Conservation (phyloP, 2,113 vertebrate species). For the Oxyura jamaicensis region DNA sequence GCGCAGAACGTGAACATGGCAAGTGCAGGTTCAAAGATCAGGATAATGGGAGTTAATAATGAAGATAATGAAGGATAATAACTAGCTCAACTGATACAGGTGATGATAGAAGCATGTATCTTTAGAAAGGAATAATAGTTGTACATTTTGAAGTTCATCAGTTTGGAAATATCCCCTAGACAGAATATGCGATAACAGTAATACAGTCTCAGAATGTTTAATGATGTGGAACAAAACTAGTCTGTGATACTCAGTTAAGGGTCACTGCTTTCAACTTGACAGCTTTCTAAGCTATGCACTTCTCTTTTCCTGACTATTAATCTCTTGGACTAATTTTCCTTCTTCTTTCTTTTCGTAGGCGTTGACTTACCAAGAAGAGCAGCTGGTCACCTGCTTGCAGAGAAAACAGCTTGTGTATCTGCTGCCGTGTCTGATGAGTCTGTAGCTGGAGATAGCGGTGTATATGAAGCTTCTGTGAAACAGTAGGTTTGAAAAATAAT, state of each 20-base stretch:
- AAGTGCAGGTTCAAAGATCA: conserved; percentile 4
- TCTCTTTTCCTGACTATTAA: neutral
- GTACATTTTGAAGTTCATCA: conserved; percentile 41
- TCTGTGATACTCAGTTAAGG: neutral
- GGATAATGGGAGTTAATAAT: neutral
- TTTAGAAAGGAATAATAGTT: neutral
- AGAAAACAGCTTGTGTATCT: conserved; percentile 80
- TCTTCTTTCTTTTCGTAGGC: conserved; percentile 59
- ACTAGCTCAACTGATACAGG: neutral
- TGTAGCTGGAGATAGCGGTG: conserved; percentile 86
- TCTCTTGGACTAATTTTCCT: neutral
- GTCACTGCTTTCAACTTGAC: neutral
- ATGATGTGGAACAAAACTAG: conserved; percentile 13
- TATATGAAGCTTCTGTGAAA: conserved; percentile 85
- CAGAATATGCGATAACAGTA: neutral
- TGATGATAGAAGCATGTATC: neutral
- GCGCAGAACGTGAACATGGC: neutral
- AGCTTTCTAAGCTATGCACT: neutral
- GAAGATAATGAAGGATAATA: conserved; percentile 27
- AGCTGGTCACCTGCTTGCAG: conserved; percentile 68
- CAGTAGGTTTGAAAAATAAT: conserved; percentile 69
- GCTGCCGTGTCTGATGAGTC: conserved; percentile 88
- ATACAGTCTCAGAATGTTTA: conserved; percentile 14
- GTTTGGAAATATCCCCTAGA: neutral
- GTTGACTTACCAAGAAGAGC: conserved; percentile 68